Evolutionary conservation across 2,113 vertebrate genomes (phyloP), one percentile per base, ranked within the genome.

Genomic region (Electrona antarctica): DNA sequence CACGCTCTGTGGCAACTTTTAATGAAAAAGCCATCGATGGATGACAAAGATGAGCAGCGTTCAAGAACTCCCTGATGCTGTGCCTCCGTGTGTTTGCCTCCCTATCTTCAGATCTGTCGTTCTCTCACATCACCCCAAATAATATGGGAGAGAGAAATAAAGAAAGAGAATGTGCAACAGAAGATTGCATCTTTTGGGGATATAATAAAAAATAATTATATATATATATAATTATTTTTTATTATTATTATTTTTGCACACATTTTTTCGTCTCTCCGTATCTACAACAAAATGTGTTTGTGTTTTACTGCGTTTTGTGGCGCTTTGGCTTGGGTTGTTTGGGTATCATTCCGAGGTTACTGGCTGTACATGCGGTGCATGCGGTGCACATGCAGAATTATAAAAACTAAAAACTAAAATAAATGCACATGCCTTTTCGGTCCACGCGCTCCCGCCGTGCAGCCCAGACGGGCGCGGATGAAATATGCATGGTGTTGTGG

Each of bases 311-410:
- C 47, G 58, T 61, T 60, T 69, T 45, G 45, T 7, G 14, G 58
- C 66, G 8, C 64, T 64, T 73, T 12, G 33, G 8, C 58, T 33
- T 58, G 60, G 21, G 29, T 48, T 67, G 14, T 67, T 55, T 74
- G 49, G 58, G 28, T 71, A 69, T 73, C 64, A 52, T 80, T 54
- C 14, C 28, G 33, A 76, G 79, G 72, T 66, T 76, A 65, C 6
- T 57, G 15, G 9, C 64, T n/a, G 55, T 61, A 69, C 33, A 6
- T 6, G 21, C 47, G 21, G 29, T 52, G 61, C 10, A 1, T 71
- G 3, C n/a, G n/a, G n/a, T n/a, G n/a, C n/a, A n/a, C n/a, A n/a
- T n/a, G n/a, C n/a, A n/a, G n/a, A 41, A 41, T 41, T 41, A 41
- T 41, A 41, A 41, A 41, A 21, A 2, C 21, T 6, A 41, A 4